Percentiles rank a stretch among this genome's conserved stretches.
phyloP scores from a whole-genome alignment of 2,888 invertebrate genomes.

The Priocnemis perturbator region DNA sequence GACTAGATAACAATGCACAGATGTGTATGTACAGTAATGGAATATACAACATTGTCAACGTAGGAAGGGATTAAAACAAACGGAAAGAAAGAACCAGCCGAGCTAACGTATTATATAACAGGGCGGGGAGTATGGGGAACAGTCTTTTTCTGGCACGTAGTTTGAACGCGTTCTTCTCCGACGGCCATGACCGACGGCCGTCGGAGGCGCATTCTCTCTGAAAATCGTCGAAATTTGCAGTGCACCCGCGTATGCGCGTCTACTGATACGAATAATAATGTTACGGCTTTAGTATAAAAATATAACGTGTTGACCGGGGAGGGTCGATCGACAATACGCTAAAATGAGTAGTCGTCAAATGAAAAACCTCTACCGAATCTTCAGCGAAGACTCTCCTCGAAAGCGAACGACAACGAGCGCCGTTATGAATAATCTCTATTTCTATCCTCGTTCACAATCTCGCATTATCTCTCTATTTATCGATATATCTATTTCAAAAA shows the following conservation, averaged over 20 bases:
- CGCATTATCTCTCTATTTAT: constrained; percentile 5
- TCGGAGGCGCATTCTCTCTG: background rate
- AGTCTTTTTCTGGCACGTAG: constrained; percentile 50
- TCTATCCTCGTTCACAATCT: no score
- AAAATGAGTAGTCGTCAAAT: constrained; percentile 30
- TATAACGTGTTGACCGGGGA: background rate
- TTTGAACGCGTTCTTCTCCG: constrained; percentile 28
- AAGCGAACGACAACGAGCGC: no score
- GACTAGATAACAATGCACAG: constrained; percentile 52
- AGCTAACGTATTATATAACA: constrained; percentile 19
- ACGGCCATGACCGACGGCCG: background rate
- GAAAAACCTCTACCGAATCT: background rate
- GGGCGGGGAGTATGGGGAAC: constrained; percentile 34
- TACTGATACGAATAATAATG: no score
- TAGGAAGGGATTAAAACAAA: constrained; percentile 33
- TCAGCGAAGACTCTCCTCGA: background rate
- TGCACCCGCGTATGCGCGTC: no score
- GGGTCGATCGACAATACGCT: background rate
- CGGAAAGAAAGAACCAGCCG: constrained; percentile 16
- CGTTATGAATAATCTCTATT: no score
- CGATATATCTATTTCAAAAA: constrained; percentile 5
- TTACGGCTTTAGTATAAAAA: constrained; percentile 12
- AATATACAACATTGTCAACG: constrained; percentile 30
- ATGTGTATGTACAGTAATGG: constrained; percentile 49
- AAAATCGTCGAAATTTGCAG: no score